Base-by-base conservation (phyloP, 2,888 invertebrate species). In the Sepioteuthis lessoniana region DNA sequence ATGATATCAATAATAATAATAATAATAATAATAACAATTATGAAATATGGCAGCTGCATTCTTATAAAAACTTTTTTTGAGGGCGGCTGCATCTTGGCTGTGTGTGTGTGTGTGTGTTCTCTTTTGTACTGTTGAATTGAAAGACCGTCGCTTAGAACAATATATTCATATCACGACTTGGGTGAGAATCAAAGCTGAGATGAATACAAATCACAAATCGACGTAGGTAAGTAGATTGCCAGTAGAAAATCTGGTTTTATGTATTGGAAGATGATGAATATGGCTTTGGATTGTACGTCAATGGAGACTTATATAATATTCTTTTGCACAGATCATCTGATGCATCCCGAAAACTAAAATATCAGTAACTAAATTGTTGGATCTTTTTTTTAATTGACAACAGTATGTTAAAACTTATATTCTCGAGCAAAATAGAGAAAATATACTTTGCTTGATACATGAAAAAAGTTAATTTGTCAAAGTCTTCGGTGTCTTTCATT, bases 11-110 rank as follows among this genome's bases (percentile, higher is more conserved):
- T 13, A 50, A 50, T 47, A 47, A 47, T 47, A 47, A 47, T 55
- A 1, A 21, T 55, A 25, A 25, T 55, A 55, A 55, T 25, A 55
- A 55, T 55, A 55, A n/a, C 8, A 13, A 76, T 76, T 31, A 10
- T n/a, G n/a, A n/a, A n/a, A n/a, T 2, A 10, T 10, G 10, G 25
- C 8, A 13, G 4, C 13, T 13, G n/a, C 0, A 0, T 76, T 16
- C 35, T n/a, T 76, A n/a, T 76, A n/a, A 35, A 16, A n/a, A n/a
- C 1, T n/a, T 76, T 16, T 35, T 76, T 35, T 35, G 76, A 35
- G 35, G n/a, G n/a, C 25, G 76, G 35, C 25, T 25, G 76, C 19
- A n/a, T 76, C 13, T 28, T 76, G n/a, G 35, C 5, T 55, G 55
- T 55, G 1, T 5, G 21, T 55, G 55, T 25, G 21, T 50, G 10